Conservation (phyloP, 2,113 vertebrate species). For the Paramormyrops kingsleyae region DNA sequence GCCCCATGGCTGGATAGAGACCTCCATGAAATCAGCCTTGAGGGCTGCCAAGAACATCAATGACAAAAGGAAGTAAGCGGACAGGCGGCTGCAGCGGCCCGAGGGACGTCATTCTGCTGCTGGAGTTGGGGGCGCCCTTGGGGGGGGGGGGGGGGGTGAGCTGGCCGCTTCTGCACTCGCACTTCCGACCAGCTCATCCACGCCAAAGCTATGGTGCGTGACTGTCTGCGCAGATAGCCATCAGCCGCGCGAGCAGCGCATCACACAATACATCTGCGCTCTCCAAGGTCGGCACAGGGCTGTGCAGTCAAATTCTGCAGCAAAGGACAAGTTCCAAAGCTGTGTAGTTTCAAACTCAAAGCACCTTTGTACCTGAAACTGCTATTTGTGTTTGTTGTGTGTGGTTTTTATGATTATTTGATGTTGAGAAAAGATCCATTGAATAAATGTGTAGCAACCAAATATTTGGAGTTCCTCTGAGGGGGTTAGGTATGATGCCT, state of each 20-base stretch:
- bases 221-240: background rate
- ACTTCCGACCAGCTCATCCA: background rate
- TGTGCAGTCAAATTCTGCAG: background rate
- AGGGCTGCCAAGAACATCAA: slow-evolving; percentile 64
- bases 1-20: slow-evolving; percentile 77
- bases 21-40: slow-evolving; percentile 68
- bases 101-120: background rate
- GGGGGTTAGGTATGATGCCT: background rate
- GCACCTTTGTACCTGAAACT: background rate
- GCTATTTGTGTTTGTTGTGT: background rate
- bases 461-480: background rate
- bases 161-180: background rate
- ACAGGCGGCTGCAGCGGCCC: background rate
- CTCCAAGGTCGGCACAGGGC: background rate
- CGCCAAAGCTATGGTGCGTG: background rate
- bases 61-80: slow-evolving; percentile 32
- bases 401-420: background rate
- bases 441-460: background rate
- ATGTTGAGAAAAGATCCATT: background rate
- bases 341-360: background rate
- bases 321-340: background rate
- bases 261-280: background rate
- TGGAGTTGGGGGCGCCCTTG: background rate
- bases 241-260: background rate
- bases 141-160: background rate